These are phyloP conservation scores for Caenorhabditis sp. DNA, from an alignment of 2,888 invertebrate genomes.

Conservation along the genomic window DNA sequence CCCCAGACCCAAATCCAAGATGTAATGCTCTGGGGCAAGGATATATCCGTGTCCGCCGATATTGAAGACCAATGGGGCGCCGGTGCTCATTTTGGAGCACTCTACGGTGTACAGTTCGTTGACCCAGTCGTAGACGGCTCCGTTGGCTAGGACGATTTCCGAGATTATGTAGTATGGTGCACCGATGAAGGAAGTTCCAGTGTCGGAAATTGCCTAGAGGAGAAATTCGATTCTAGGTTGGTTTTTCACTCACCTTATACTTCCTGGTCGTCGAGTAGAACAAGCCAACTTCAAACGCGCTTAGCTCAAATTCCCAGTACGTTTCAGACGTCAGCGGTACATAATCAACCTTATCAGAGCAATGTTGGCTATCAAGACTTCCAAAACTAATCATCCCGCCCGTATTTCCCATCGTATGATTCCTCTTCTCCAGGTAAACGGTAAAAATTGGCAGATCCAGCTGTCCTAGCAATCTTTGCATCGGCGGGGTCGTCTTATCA, in stretches of 20 bases:
- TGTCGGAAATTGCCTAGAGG: slow-evolving; percentile 76
- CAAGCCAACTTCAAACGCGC: slow-evolving; percentile 61
- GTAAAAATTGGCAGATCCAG: slow-evolving; percentile 90
- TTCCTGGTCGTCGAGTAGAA: not conserved
- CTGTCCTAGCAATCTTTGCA: slow-evolving; percentile 93
- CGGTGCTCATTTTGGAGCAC: slow-evolving; percentile 60
- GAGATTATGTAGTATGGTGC: slow-evolving; percentile 63
- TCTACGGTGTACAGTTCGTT: slow-evolving; percentile 70
- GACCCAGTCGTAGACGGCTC: slow-evolving; percentile 67
- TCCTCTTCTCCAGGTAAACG: slow-evolving; percentile 89
- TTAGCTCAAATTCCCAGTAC: slow-evolving; percentile 77
- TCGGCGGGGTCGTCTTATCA: slow-evolving; percentile 93
- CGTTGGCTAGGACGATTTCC: slow-evolving; percentile 46
- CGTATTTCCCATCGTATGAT: slow-evolving; percentile 48
- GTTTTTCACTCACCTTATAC: not conserved
- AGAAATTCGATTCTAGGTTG: not conserved
- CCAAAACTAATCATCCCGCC: slow-evolving; percentile 78
- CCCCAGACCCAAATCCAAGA: slow-evolving; percentile 74
- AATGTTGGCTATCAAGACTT: slow-evolving; percentile 73
- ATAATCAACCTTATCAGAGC: slow-evolving; percentile 68
- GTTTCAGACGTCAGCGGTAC: slow-evolving; percentile 71
- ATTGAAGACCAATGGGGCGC: slow-evolving; percentile 62
- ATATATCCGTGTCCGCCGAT: slow-evolving; percentile 71
- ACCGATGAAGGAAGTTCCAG: slow-evolving; percentile 77
- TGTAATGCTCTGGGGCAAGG: slow-evolving; percentile 74